Conservation (phyloP, 2,113 vertebrate genomes). For the Stigmatopora argus region DNA sequence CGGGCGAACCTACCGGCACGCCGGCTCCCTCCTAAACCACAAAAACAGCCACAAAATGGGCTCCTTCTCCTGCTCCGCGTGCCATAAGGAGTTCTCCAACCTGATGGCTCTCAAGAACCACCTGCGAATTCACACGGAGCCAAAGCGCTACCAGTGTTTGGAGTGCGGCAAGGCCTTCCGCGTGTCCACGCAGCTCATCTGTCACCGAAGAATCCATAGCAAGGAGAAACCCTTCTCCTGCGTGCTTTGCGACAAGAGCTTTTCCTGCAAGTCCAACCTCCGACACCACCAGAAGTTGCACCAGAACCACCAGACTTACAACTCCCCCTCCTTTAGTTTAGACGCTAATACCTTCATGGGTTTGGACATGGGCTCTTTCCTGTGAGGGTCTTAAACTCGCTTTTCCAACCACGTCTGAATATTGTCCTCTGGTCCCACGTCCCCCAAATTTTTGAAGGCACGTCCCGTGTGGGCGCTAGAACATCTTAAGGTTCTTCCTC, state of each 20-base stretch:
- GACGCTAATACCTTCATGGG: constrained; percentile 73
- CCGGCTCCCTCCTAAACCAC: constrained; percentile 74
- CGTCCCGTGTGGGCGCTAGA: not conserved
- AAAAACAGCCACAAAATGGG: constrained; percentile 76
- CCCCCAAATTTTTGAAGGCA: constrained; percentile 2
- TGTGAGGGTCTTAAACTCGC: constrained; percentile 54
- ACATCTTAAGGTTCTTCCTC: not conserved
- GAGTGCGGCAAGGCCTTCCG: constrained; percentile 78
- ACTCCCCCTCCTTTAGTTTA: constrained; percentile 65
- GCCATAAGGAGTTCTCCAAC: constrained; percentile 75
- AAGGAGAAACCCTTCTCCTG: constrained; percentile 75
- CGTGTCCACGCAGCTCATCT: constrained; percentile 74
- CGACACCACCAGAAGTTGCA: constrained; percentile 81
- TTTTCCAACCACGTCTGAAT: constrained; percentile 13
- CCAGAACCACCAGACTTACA: constrained; percentile 66
- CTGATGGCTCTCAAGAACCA: constrained; percentile 77
- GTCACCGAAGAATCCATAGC: constrained; percentile 74
- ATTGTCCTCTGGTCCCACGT: constrained; percentile 17
- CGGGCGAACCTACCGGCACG: constrained; percentile 71
- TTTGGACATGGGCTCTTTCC: constrained; percentile 66
- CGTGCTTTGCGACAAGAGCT: constrained; percentile 68
- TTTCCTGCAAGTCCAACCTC: constrained; percentile 76
- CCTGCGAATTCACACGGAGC: constrained; percentile 74
- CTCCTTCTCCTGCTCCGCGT: constrained; percentile 69
- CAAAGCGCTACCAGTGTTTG: constrained; percentile 80